Percentiles rank a stretch among this genome's conserved stretches.
These are phyloP conservation scores for Drosophila meridionalis DNA, from an alignment of 2,888 invertebrate genomes.

Conservation along the genomic window DNA sequence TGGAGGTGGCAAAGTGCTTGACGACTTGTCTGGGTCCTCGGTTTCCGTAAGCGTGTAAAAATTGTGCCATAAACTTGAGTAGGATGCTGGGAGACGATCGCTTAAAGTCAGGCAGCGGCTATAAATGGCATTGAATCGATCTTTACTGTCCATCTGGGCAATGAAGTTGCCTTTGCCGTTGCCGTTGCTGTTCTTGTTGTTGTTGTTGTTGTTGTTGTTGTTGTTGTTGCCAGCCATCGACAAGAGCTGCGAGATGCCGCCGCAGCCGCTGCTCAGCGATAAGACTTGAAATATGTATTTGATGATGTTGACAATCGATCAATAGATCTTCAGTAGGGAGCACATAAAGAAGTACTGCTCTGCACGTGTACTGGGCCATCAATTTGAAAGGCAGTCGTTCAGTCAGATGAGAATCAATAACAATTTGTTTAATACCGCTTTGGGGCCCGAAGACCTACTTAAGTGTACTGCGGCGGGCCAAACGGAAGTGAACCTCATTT, in stretches of 20 bases:
- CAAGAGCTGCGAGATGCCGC: slow-evolving; percentile 44
- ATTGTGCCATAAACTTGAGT: slow-evolving; percentile 58
- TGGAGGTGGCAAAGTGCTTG: slow-evolving; percentile 43
- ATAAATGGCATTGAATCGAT: slow-evolving; percentile 63
- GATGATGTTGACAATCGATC: slow-evolving; percentile 76
- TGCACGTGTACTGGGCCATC: slow-evolving; percentile 59
- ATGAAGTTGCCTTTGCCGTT: slow-evolving; percentile 58
- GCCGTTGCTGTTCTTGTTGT: slow-evolving; percentile 11
- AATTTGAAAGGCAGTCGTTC: slow-evolving; percentile 72
- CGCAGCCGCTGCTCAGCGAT: slow-evolving; percentile 31
- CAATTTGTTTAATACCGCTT: slow-evolving; percentile 64
- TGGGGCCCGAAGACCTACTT: slow-evolving; percentile 30
- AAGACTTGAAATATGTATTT: slow-evolving; percentile 71
- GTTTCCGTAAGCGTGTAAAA: slow-evolving; percentile 32
- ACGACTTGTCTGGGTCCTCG: slow-evolving; percentile 16
- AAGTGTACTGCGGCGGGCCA: slow-evolving; percentile 14
- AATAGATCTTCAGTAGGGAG: slow-evolving; percentile 67
- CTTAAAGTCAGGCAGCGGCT: slow-evolving; percentile 54
- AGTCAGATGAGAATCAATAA: slow-evolving; percentile 72
- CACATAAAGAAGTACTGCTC: slow-evolving; percentile 59
- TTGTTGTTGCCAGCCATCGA: slow-evolving; percentile 20
- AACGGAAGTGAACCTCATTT: slow-evolving; percentile 60
- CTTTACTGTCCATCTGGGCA: slow-evolving; percentile 68
- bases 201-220: slow-evolving; percentile 4
- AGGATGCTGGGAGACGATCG: slow-evolving; percentile 50